phyloP scores from a whole-genome alignment of 2,797 vertebrate genomes.

The Tokudaia muenninki region DNA sequence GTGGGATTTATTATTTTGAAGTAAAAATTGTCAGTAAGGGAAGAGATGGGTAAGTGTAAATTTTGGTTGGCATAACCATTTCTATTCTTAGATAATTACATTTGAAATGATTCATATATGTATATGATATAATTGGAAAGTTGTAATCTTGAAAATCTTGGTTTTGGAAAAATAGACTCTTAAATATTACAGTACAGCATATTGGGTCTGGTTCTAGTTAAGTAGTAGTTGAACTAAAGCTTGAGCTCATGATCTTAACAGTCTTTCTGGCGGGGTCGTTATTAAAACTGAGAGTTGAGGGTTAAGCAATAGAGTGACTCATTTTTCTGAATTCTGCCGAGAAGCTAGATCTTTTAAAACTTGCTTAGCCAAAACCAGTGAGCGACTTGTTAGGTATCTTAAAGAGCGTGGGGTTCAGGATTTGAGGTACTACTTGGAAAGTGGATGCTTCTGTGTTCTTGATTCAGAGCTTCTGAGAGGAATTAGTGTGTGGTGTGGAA shows the following conservation, averaged over 20 bases:
- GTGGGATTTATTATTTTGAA: constrained; percentile 99
- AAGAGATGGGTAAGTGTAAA: constrained; percentile 95
- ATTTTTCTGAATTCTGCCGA: constrained; percentile 64
- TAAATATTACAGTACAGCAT: constrained; percentile 34
- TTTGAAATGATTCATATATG: constrained; percentile 68
- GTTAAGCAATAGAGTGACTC: constrained; percentile 31
- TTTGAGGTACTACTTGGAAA: not conserved
- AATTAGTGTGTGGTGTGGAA: not conserved
- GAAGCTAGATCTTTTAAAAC: constrained; percentile 60
- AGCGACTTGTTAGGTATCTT: constrained; percentile 24
- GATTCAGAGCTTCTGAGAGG: not conserved
- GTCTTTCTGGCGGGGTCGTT: constrained; percentile 47
- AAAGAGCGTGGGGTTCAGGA: not conserved
- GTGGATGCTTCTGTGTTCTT: not conserved
- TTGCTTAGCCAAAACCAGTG: constrained; percentile 27
- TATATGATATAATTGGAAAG: constrained; percentile 54
- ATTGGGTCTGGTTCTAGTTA: constrained; percentile 51
- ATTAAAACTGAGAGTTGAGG: constrained; percentile 24
- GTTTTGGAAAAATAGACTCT: constrained; percentile 31
- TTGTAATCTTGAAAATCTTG: constrained; percentile 18
- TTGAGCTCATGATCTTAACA: constrained; percentile 51
- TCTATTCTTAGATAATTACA: constrained; percentile 30
- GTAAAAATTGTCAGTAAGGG: constrained; percentile 99
- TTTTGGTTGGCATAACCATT: constrained; percentile 55
- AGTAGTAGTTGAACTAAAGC: constrained; percentile 50